Percentiles rank a stretch among this genome's conserved stretches.
Conservation (phyloP, 2,888 invertebrate species). For the Ichneumon xanthorius region DNA sequence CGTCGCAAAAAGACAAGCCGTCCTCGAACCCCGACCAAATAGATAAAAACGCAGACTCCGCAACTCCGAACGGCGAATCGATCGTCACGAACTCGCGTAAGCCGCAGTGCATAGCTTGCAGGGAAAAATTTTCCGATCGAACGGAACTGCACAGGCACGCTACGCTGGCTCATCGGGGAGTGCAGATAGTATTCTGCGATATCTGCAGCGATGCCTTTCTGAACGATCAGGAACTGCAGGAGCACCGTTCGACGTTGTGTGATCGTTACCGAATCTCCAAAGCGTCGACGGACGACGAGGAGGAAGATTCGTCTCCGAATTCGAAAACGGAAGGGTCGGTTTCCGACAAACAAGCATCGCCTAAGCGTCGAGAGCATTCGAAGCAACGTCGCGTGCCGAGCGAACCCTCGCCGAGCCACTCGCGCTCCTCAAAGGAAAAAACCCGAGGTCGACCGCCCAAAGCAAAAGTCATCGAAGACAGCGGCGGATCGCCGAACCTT, state of each 20-base stretch:
- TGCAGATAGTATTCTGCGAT: conserved; percentile 63
- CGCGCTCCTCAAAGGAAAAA: neutral
- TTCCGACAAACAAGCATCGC: neutral
- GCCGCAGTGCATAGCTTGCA: conserved; percentile 54
- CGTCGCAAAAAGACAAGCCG: neutral
- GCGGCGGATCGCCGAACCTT: neutral
- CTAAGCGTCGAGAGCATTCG: neutral
- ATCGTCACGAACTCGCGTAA: neutral
- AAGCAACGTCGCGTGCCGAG: neutral
- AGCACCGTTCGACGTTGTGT: conserved; percentile 35
- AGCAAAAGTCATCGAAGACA: conserved; percentile 3
- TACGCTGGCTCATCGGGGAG: conserved; percentile 50
- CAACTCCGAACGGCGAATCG: neutral
- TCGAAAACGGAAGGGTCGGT: neutral
- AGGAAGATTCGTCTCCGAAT: neutral
- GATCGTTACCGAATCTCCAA: neutral
- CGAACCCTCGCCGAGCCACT: neutral
- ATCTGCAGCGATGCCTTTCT: conserved; percentile 61
- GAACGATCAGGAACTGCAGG: conserved; percentile 38
- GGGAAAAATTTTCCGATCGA: conserved; percentile 54
- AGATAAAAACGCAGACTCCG: neutral
- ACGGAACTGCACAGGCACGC: conserved; percentile 63
- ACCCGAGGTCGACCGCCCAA: neutral
- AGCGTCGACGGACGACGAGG: neutral
- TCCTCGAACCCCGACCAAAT: neutral